Percentiles rank a stretch among this genome's conserved stretches.
phyloP scores from a whole-genome alignment of 2,797 vertebrate species.

The Craterocephalus amniculus region DNA sequence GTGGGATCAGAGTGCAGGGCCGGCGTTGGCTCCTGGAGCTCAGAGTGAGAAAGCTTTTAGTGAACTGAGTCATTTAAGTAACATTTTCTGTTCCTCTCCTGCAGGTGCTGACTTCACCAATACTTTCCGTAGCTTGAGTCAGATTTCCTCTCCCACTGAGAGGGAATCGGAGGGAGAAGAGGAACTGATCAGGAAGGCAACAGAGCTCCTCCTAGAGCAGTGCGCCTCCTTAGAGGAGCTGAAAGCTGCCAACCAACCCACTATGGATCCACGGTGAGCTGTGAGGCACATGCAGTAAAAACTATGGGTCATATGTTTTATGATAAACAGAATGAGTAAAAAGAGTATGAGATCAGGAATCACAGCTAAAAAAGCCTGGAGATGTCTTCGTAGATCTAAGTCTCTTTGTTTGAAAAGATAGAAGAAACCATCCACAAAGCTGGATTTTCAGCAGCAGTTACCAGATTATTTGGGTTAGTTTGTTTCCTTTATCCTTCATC shows the following conservation, averaged over 20 bases:
- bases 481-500: not conserved
- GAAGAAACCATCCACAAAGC: not conserved
- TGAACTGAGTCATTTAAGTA: not conserved
- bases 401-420: not conserved
- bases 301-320: not conserved
- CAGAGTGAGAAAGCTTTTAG: not conserved
- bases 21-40: not conserved
- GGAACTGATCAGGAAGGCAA: conserved; percentile 54
- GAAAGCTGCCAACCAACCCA: conserved; percentile 88
- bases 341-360: not conserved
- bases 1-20: conserved; percentile 67
- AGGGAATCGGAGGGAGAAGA: conserved; percentile 58
- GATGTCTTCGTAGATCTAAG: not conserved
- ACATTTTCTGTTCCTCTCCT: not conserved
- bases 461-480: not conserved
- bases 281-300: not conserved
- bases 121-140: conserved; percentile 89
- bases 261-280: conserved; percentile 92
- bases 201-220: conserved; percentile 85
- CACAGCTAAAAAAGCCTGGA: not conserved
- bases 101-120: conserved; percentile 96
- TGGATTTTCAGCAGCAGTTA: not conserved
- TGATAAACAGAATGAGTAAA: not conserved
- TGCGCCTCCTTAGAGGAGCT: conserved; percentile 93
- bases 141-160: conserved; percentile 78